Percentiles rank a stretch among this genome's conserved stretches.
Conservation (phyloP, 2,113 vertebrate genomes). For the Bujurquina vittata region DNA sequence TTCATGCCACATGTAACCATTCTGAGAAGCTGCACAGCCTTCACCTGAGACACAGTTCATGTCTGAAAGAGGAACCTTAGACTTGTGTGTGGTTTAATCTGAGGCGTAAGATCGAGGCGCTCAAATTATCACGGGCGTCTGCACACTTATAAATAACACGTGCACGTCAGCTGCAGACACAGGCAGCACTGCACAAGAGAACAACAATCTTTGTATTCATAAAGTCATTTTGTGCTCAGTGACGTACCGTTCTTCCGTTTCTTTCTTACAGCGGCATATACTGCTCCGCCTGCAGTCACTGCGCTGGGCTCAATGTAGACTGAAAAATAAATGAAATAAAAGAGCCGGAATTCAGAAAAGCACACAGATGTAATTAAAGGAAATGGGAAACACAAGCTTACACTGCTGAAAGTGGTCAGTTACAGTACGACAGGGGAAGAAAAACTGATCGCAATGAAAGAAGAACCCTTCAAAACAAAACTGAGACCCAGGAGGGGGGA, state of each 20-base stretch:
- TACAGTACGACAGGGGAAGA: too few species aligned
- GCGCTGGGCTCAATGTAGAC: neutral
- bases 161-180: neutral
- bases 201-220: neutral
- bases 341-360: too few species aligned
- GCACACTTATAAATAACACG: neutral
- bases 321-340: neutral
- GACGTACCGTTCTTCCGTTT: neutral
- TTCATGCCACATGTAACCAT: neutral
- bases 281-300: neutral
- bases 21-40: neutral
- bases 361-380: too few species aligned
- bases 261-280: neutral
- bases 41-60: too few species aligned
- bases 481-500: too few species aligned
- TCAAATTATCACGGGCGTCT: too few species aligned
- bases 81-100: neutral
- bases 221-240: neutral
- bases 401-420: too few species aligned
- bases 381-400: too few species aligned
- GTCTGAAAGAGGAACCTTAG: neutral
- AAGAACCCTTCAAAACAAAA: too few species aligned
- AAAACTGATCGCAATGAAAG: too few species aligned
- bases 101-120: neutral
- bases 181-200: neutral